Evolutionary conservation across 2,888 invertebrate genomes (phyloP).

Genomic region (Cephus pulcher): DNA sequence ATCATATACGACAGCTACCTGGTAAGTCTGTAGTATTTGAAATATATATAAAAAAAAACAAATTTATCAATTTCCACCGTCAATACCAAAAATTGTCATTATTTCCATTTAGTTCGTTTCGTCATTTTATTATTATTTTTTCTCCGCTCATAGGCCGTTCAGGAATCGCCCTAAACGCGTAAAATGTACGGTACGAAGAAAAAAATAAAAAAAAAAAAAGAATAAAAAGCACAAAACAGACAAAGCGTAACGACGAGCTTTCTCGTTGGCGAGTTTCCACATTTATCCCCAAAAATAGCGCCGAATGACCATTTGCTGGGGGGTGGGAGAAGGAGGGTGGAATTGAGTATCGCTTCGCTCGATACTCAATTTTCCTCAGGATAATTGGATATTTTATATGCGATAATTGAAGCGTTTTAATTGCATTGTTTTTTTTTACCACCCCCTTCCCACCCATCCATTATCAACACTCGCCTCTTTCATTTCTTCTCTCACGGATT

Average conservation of each 20-base stretch:
- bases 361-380: conserved; percentile 47
- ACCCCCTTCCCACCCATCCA: background rate
- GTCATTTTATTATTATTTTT: no score
- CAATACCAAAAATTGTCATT: no score
- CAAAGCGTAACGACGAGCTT: background rate
- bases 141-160: no score
- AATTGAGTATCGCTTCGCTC: conserved; percentile 23
- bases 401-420: conserved; percentile 43
- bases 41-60: no score
- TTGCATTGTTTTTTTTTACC: conserved; percentile 29
- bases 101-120: no score
- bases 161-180: no score
- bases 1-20: no score
- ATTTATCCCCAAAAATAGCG: conserved; percentile 41
- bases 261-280: conserved; percentile 46
- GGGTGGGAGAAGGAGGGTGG: background rate
- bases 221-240: background rate
- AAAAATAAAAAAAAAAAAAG: background rate
- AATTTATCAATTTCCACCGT: no score
- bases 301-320: conserved; percentile 34
- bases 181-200: no score
- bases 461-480: no score
- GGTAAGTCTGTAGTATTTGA: no score
- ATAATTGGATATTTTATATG: conserved; percentile 45
- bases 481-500: no score